Evolutionary conservation across 1,140 invertebrate species (phyloP), one percentile per base, ranked within the genome.

Genomic region (Dendrolimus punctatus): DNA sequence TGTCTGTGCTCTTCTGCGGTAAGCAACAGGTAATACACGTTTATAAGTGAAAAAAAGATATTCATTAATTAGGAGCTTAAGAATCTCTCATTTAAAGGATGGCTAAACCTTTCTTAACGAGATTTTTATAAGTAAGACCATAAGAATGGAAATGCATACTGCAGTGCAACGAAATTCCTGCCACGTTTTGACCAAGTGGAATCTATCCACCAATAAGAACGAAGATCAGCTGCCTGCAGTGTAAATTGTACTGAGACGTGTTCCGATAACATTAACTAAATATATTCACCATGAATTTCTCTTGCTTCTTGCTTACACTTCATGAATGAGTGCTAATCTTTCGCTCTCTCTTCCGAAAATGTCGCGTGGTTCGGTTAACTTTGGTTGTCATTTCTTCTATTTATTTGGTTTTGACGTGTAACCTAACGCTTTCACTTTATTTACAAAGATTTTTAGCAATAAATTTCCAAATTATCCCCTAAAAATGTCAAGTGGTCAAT

Each of bases 401-500:
- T 58, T 71, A 66, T 71, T 83, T 82, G 68, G 73, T 73, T 81
- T 83, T 85, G 82, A 83, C 80, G 80, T 84, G 79, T 82, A 77
- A 68, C 67, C 61, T 76, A 66, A 73, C 49, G 68, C 66, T 81
- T 78, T 73, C 67, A 62, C 66, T 72, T 69, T 78, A 80, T 84
- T 81, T 83, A 81, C 71, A 76, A 74, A 69, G 57, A 60, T 64
- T 63, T 67, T 69, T 51, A 63, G 53, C 53, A 62, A 58, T 66
- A 55, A 66, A 66, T 64, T 57, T 57, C 56, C 61, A 66, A 53
- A 64, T 42, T 62, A 66, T 49, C 60, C 57, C 55, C n/a, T 49
- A 68, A 88, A 57, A 71, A 93, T 93, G 92, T 91, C 90, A 52
- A 80, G 70, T 40, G 91, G 90, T 58, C 91, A 93, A 73, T 95